Conservation (phyloP, 2,113 vertebrate species). For the Microtus richardsoni region DNA sequence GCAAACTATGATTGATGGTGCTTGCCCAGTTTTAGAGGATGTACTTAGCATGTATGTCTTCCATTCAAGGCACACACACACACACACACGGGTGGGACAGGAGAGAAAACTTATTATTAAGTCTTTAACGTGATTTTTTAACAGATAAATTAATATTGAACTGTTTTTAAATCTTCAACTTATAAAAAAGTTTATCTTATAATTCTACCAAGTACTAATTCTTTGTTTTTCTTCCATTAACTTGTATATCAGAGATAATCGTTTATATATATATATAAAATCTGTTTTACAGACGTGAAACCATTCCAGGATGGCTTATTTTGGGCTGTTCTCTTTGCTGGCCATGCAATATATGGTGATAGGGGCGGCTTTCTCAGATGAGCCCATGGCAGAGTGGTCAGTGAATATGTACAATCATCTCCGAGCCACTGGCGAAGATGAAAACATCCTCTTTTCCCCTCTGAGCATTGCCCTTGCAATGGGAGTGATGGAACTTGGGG, state of each 20-base stretch:
- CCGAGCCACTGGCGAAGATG: constrained; percentile 91
- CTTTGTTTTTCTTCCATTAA: not conserved
- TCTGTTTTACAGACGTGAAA: constrained; percentile 77
- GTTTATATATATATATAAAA: not conserved
- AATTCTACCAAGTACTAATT: constrained; percentile 20
- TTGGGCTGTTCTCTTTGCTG: constrained; percentile 89
- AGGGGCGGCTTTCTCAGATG: constrained; percentile 90
- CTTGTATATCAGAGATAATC: not conserved
- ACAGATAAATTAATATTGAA: not conserved
- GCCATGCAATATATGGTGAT: constrained; percentile 87
- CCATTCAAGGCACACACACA: not conserved
- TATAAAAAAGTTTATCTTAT: not conserved
- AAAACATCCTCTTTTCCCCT: constrained; percentile 97
- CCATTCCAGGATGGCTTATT: constrained; percentile 88
- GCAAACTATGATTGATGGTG: not conserved
- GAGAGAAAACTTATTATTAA: not conserved
- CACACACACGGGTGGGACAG: not conserved
- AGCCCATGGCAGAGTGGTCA: constrained; percentile 92
- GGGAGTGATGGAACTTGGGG: constrained; percentile 97
- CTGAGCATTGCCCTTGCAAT: constrained; percentile 93
- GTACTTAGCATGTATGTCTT: not conserved
- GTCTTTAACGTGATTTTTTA: not conserved
- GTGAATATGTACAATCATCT: constrained; percentile 96
- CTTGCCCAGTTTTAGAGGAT: not conserved
- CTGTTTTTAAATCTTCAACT: not conserved